Percentiles rank a stretch among this genome's conserved stretches.
Conservation (phyloP, 2,888 invertebrate species). For the Ditula angustiorana region DNA sequence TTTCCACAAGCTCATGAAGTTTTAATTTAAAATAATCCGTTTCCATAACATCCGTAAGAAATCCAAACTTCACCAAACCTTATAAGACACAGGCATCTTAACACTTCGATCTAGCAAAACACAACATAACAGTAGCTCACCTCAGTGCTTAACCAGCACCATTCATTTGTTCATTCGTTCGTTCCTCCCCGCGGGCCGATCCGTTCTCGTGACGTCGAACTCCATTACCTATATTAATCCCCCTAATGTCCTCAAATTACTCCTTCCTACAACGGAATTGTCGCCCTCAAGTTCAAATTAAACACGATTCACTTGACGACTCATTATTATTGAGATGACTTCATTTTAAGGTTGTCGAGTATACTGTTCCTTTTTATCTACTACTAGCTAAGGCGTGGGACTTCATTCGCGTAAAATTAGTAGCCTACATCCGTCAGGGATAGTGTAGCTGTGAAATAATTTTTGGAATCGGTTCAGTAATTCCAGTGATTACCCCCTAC, state of each 20-base stretch:
- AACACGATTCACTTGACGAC: conserved; percentile 30
- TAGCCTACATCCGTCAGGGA: no score
- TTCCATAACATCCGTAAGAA: no score
- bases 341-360: not conserved
- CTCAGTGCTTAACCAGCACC: not conserved
- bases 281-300: conserved; percentile 28
- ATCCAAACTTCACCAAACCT: no score
- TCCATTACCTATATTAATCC: conserved; percentile 58
- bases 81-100: no score
- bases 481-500: no score
- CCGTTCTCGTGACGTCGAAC: conserved; percentile 49
- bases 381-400: not conserved
- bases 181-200: conserved; percentile 49
- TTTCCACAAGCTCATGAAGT: no score
- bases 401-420: no score
- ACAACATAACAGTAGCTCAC: no score
- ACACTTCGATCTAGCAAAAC: no score
- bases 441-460: no score
- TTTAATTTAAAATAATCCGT: no score
- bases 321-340: conserved; percentile 24
- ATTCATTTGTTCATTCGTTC: conserved; percentile 43
- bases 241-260: conserved; percentile 53
- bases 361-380: not conserved
- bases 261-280: conserved; percentile 21
- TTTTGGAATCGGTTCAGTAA: no score